A percentile compares a stretch with the other conserved stretches of the same genome.
phyloP scores from a whole-genome alignment of 2,888 invertebrate species.

The Smittia sp. region DNA sequence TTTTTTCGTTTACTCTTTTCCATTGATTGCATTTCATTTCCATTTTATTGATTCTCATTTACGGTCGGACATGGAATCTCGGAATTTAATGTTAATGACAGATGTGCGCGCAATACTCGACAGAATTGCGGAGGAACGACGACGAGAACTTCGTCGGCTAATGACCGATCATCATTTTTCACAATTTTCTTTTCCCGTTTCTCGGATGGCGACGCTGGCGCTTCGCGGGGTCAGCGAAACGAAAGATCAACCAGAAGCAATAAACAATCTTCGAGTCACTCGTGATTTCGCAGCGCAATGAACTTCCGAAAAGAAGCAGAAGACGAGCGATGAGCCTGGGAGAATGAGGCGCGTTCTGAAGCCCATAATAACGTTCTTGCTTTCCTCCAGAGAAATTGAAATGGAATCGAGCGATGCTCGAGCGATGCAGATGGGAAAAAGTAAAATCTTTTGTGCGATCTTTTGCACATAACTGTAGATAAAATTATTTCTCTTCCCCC shows the following conservation, averaged over 20 bases:
- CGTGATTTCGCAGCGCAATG: constrained; percentile 17
- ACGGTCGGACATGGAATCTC: constrained; percentile 26
- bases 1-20: constrained; percentile 15
- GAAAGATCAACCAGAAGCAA: constrained; percentile 24
- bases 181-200: not conserved
- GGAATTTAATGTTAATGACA: constrained; percentile 27
- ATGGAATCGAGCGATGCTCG: constrained; percentile 13
- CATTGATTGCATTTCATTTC: constrained; percentile 37
- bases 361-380: constrained; percentile 18
- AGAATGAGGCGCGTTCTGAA: not conserved
- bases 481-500: constrained; percentile 18
- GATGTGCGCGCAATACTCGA: constrained; percentile 10
- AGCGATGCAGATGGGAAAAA: constrained; percentile 13
- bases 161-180: constrained; percentile 26
- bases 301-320: constrained; percentile 27
- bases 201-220: not conserved
- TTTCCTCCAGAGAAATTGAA: constrained; percentile 11
- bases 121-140: not conserved
- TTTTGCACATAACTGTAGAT: constrained; percentile 35
- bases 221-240: not conserved
- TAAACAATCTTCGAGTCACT: constrained; percentile 9
- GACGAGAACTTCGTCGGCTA: not conserved
- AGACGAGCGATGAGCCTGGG: not conserved
- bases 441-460: constrained; percentile 11
- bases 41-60: constrained; percentile 37